Percentiles rank a stretch among this genome's conserved stretches.
phyloP scores from a whole-genome alignment of 2,797 vertebrate species.

The Pangasius djambal region DNA sequence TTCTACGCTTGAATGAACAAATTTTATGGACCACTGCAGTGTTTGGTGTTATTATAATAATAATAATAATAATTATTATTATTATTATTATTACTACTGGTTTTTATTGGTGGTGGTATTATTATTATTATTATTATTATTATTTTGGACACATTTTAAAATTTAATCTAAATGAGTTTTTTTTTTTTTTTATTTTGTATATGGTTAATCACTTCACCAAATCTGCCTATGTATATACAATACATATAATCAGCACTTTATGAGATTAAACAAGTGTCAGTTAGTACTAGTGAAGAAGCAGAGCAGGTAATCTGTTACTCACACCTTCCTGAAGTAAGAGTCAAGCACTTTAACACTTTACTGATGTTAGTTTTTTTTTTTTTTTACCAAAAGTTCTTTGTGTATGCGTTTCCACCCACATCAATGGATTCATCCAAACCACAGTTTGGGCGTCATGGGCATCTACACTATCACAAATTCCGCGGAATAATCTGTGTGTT shows the following conservation, averaged over 20 bases:
- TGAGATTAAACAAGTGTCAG: background rate
- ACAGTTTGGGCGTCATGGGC: too few species aligned
- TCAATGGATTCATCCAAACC: too few species aligned
- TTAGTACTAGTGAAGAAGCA: background rate
- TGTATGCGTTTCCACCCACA: too few species aligned
- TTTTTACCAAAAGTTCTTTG: background rate
- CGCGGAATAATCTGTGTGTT: background rate
- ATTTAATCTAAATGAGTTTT: background rate
- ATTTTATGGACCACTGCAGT: background rate
- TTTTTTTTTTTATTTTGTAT: background rate
- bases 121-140: background rate
- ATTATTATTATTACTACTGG: too few species aligned
- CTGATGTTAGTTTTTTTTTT: background rate
- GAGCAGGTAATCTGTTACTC: constrained; percentile 2
- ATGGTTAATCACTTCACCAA: background rate
- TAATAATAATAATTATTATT: too few species aligned
- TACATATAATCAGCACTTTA: background rate
- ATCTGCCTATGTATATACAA: background rate
- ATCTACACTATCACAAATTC: background rate
- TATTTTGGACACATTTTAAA: background rate
- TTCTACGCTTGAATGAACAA: background rate
- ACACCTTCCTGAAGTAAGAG: constrained; percentile 4
- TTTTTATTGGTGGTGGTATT: background rate
- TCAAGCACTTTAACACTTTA: background rate
- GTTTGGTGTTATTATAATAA: background rate